These are phyloP conservation scores for Olivierus martensii DNA, from an alignment of 1,140 invertebrate genomes.

Conservation along the genomic window DNA sequence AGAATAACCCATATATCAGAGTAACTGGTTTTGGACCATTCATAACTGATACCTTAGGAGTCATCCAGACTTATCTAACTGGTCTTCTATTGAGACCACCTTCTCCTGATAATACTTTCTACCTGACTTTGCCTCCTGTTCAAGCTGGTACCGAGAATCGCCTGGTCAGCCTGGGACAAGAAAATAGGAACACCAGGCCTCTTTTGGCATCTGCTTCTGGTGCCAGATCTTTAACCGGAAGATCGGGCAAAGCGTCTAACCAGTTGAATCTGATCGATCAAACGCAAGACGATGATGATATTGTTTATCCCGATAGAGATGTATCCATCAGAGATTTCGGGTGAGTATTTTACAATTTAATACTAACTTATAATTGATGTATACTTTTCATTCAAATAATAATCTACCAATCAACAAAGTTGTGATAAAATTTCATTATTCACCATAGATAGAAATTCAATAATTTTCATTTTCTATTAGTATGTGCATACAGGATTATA, in stretches of 20 bases:
- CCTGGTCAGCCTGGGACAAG: background rate
- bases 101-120: constrained; percentile 4
- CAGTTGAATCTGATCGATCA: background rate
- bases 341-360: background rate
- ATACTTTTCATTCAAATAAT: too few species aligned
- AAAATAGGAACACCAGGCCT: background rate
- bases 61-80: constrained; percentile 20
- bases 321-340: constrained; percentile 3
- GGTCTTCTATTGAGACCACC: constrained; percentile 11
- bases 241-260: background rate
- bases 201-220: background rate
- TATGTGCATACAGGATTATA: too few species aligned
- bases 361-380: too few species aligned
- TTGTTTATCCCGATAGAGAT: constrained; percentile 11
- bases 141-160: constrained; percentile 2
- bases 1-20: constrained; percentile 2
- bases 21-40: constrained; percentile 18
- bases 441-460: too few species aligned
- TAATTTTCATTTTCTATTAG: too few species aligned
- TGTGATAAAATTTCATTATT: too few species aligned
- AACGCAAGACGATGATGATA: background rate
- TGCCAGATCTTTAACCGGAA: background rate
- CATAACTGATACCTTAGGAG: constrained; percentile 17
- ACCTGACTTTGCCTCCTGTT: constrained; percentile 13
- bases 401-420: too few species aligned